Base-by-base conservation (phyloP, 2,888 invertebrate species). In the Ypsolopha scabrella region DNA sequence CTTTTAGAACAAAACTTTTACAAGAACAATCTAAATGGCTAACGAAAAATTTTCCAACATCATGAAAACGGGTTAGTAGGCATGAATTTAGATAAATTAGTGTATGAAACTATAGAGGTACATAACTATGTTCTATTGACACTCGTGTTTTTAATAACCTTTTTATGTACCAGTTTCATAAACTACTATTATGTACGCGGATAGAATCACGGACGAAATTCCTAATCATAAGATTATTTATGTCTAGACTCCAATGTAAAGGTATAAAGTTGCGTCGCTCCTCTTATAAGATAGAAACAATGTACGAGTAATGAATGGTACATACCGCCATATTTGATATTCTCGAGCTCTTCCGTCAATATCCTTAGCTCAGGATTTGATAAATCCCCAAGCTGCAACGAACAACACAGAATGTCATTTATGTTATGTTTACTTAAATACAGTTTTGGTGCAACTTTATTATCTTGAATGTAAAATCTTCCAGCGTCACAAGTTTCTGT, bases 351-450 rank as follows among this genome's bases (percentile, higher is more conserved):
- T 80, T 97, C 96, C 53, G 97, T 97, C 70, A 98, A 89, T 83
- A 95, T 91, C 70, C 97, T 90, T 58, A 98, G 87, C 78, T 97
- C 97, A 39, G 95, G 92, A 87, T 97, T 97, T 43, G 97, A 96
- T 62, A 93, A 88, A 77, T 96, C 95, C 51, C 97, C 97, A 59
- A 97, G 89, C 97, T 97, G 88, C 58, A 91, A 90, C 62, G 77
- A 74, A 72, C 61, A 59, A 57, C 37, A 14, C 43, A 41, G 13
- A 41, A 2, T 14, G 24, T 43, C 13, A 41, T 13, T n/a, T 1
- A 11, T 46, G 11, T 24, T 44, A n/a, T 1, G 47, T 14, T 47
- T 36, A 36, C 43, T 14, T 6, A 24, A 24, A 24, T 24, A 24
- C 24, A 1, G 41, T 41, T 13, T 41, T 7, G 11, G 7, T 11